phyloP scores from a whole-genome alignment of 2,888 invertebrate genomes.

The Megamerina dolium region DNA sequence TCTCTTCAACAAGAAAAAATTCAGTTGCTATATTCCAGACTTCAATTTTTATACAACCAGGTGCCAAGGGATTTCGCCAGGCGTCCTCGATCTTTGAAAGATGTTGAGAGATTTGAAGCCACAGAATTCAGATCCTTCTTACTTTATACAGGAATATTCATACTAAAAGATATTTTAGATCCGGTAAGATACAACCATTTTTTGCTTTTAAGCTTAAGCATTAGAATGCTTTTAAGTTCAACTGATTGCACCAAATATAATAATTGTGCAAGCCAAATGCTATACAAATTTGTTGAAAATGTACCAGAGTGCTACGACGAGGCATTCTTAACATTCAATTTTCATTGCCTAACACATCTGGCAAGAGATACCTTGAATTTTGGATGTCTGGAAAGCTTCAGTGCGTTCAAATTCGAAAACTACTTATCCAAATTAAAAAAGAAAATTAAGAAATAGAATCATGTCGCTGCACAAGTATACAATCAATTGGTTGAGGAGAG shows the following conservation, averaged over 20 bases:
- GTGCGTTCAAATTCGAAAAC: conserved; percentile 13
- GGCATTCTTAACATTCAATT: conserved; percentile 12
- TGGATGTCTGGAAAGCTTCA: conserved; percentile 11
- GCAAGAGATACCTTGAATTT: conserved; percentile 9
- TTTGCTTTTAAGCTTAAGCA: conserved; percentile 9
- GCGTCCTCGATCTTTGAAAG: conserved; percentile 8
- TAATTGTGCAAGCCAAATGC: conserved; percentile 7
- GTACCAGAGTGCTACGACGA: conserved; percentile 9
- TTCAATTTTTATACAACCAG: conserved; percentile 10
- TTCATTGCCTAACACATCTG: conserved; percentile 14
- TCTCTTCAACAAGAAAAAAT: conserved; percentile 7
- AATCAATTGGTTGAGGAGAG: conserved; percentile 7
- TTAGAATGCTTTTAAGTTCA: conserved; percentile 8
- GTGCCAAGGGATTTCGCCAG: conserved; percentile 14
- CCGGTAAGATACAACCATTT: conserved; percentile 10
- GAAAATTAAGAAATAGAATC: conserved; percentile 3
- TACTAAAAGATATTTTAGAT: conserved; percentile 10
- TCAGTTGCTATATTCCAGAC: conserved; percentile 9
- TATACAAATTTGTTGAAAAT: conserved; percentile 13
- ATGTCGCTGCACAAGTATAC: conserved; percentile 8
- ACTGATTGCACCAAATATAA: conserved; percentile 9
- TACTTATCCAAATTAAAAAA: conserved; percentile 9
- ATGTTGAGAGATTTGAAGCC: conserved; percentile 14
- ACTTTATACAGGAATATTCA: conserved; percentile 13
- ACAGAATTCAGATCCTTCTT: conserved; percentile 14